Conservation (phyloP, 2,113 vertebrate genomes). For the Hoplias malabaricus region DNA sequence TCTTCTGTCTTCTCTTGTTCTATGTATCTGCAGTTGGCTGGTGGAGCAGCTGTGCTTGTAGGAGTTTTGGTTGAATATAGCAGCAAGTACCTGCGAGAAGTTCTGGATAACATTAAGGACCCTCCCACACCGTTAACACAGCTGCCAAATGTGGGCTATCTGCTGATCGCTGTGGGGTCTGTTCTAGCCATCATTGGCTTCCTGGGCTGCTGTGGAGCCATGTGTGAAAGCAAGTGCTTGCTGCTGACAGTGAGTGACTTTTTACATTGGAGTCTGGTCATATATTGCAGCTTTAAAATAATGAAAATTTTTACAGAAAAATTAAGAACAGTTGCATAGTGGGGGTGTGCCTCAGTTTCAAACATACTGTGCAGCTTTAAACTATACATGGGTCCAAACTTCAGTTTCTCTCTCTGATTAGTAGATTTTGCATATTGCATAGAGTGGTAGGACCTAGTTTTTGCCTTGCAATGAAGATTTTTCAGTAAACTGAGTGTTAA, state of each 20-base stretch:
- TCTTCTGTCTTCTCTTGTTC: background rate
- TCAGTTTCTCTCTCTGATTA: too few relatives aligned
- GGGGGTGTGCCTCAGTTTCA: too few relatives aligned
- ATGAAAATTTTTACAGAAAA: too few relatives aligned
- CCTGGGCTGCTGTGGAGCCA: slow-evolving; percentile 81
- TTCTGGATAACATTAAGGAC: background rate
- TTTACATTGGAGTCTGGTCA: background rate
- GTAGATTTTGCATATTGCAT: too few relatives aligned
- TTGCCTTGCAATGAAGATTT: too few relatives aligned
- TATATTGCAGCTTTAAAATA: too few relatives aligned
- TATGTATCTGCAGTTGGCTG: background rate
- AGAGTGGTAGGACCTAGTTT: too few relatives aligned
- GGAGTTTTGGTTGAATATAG: background rate
- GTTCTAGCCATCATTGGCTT: slow-evolving; percentile 80
- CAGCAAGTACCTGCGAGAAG: background rate
- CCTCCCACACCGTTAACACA: background rate
- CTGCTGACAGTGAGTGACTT: slow-evolving; percentile 77
- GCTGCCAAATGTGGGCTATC: background rate
- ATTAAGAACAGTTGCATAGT: too few relatives aligned
- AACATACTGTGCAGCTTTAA: background rate
- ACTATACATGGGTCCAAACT: background rate
- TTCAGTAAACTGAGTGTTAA: too few relatives aligned
- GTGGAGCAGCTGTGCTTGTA: background rate
- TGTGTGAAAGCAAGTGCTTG: slow-evolving; percentile 85
- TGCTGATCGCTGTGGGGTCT: slow-evolving; percentile 72